These are phyloP conservation scores for Prunella himalayana DNA, from an alignment of 2,113 vertebrate genomes.

Conservation along the genomic window DNA sequence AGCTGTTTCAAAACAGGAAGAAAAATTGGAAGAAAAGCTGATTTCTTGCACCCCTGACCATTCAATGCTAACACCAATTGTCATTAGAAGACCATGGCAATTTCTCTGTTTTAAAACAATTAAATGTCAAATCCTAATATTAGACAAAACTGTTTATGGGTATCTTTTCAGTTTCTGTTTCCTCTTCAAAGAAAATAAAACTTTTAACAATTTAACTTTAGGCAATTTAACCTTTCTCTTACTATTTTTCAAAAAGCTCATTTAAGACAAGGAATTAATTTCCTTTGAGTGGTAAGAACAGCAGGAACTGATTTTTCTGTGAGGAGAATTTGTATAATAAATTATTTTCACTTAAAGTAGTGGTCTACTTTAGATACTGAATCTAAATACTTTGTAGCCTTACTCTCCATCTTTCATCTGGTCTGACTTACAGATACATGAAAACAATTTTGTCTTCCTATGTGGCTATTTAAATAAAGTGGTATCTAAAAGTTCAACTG, in stretches of 20 bases:
- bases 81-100: neutral
- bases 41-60: neutral
- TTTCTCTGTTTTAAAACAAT: neutral
- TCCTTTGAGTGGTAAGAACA: neutral
- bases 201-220: neutral
- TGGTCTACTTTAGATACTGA: neutral
- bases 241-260: neutral
- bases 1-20: neutral
- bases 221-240: neutral
- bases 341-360: neutral
- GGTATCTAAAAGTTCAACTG: neutral
- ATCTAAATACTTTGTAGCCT: neutral
- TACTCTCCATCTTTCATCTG: neutral
- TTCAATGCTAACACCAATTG: neutral
- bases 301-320: neutral
- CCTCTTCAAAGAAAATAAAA: neutral
- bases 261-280: neutral
- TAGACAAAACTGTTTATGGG: neutral
- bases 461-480: neutral
- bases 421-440: rapidly evolving
- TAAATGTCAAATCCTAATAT: neutral
- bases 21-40: neutral
- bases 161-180: neutral
- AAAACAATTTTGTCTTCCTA: neutral
- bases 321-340: neutral